phyloP scores from a whole-genome alignment of 2,888 invertebrate species.

The Phortica magna region DNA sequence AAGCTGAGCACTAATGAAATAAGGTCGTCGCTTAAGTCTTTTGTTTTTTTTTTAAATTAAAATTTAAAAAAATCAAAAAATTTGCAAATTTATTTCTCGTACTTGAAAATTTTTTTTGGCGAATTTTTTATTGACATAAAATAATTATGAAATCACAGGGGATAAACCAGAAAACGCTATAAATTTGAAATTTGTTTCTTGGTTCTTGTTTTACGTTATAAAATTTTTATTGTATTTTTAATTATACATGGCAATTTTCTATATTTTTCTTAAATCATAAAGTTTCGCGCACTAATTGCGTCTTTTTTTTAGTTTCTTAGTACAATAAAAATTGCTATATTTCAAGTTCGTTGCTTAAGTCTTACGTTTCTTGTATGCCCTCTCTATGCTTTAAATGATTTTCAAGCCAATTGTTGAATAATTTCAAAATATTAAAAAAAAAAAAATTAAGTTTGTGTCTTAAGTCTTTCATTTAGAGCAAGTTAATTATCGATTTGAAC shows the following conservation, averaged over 20 bases:
- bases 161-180: too few relatives aligned
- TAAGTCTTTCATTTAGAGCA: conserved; percentile 55
- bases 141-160: too few relatives aligned
- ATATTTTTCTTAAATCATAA: too few relatives aligned
- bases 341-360: conserved; percentile 52
- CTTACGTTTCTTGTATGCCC: conserved; percentile 40
- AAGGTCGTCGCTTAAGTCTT: conserved; percentile 56
- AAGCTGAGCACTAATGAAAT: background rate
- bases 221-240: too few relatives aligned
- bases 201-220: too few relatives aligned
- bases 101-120: too few relatives aligned
- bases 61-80: background rate
- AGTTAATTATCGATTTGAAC: background rate
- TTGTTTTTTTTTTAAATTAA: conserved; percentile 44
- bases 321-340: background rate
- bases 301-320: too few relatives aligned
- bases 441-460: conserved; percentile 49
- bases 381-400: background rate
- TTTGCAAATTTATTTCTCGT: too few relatives aligned
- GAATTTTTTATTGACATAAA: too few relatives aligned
- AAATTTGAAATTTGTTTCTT: too few relatives aligned
- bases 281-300: too few relatives aligned
- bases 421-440: background rate
- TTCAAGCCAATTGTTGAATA: background rate
- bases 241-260: too few relatives aligned